phyloP scores from a whole-genome alignment of 2,113 vertebrate genomes.

The Tricholaema leucomelas region DNA sequence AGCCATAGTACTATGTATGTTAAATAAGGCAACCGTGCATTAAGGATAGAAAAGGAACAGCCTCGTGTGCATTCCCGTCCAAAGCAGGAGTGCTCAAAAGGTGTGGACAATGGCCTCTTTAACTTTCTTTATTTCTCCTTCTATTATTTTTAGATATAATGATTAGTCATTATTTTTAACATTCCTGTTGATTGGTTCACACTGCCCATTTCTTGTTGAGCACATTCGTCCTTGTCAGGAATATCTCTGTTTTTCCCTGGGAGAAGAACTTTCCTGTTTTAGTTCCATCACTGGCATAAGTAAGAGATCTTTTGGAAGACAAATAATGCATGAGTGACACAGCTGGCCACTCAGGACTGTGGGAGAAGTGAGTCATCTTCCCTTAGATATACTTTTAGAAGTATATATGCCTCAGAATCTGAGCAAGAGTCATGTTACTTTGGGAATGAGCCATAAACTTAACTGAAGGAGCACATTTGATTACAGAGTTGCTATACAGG shows the following conservation, averaged over 20 bases:
- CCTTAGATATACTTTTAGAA: conserved; percentile 6
- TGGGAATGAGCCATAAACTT: conserved; percentile 55
- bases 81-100: conserved; percentile 17
- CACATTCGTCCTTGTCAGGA: neutral
- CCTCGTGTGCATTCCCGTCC: conserved; percentile 2
- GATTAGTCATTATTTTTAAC: neutral
- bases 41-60: conserved; percentile 47
- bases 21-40: conserved; percentile 63
- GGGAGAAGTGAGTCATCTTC: neutral
- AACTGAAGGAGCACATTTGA: neutral
- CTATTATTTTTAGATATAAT: neutral
- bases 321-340: conserved; percentile 16
- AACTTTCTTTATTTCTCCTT: neutral
- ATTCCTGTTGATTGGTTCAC: neutral
- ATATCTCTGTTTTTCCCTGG: neutral
- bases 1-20: conserved; percentile 80
- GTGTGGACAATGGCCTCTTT: conserved; percentile 8
- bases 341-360: neutral
- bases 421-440: conserved; percentile 40
- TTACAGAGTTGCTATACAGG: neutral
- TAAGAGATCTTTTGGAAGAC: conserved; percentile 40
- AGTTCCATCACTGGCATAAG: neutral
- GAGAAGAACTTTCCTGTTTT: conserved; percentile 12
- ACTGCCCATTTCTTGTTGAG: neutral
- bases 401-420: conserved; percentile 49